Evolutionary conservation across 1,140 invertebrate genomes (phyloP).

Genomic region (Kradibia gibbosae): DNA sequence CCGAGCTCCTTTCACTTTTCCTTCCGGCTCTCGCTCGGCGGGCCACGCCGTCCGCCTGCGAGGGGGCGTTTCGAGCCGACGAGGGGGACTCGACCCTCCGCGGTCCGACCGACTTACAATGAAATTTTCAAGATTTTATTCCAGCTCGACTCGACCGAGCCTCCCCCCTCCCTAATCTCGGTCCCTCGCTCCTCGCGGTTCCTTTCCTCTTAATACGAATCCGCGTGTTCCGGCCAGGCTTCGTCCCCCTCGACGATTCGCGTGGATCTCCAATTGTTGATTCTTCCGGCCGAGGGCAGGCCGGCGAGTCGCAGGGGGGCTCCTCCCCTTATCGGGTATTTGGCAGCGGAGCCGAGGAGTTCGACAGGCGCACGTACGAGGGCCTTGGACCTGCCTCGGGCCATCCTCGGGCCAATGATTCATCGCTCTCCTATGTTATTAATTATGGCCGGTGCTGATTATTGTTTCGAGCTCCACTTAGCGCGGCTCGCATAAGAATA

Average conservation of each 20-base stretch:
- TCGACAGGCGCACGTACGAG: no score
- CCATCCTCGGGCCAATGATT: no score
- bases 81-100: background rate
- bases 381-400: no score
- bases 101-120: background rate
- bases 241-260: no score
- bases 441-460: background rate
- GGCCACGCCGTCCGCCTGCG: background rate
- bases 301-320: no score
- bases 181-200: background rate
- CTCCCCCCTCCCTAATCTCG: background rate
- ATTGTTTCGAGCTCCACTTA: conserved; percentile 8
- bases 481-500: conserved; percentile 39
- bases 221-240: background rate
- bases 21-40: background rate
- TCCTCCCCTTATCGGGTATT: no score
- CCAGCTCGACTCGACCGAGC: background rate
- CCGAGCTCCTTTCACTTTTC: background rate
- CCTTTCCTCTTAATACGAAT: background rate
- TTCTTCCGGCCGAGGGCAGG: no score
- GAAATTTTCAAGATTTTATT: conserved; percentile 32
- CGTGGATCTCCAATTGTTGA: no score
- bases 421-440: background rate
- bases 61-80: background rate
- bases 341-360: no score